Evolutionary conservation across 2,113 vertebrate species (phyloP).

Genomic region (Leiothrix lutea): DNA sequence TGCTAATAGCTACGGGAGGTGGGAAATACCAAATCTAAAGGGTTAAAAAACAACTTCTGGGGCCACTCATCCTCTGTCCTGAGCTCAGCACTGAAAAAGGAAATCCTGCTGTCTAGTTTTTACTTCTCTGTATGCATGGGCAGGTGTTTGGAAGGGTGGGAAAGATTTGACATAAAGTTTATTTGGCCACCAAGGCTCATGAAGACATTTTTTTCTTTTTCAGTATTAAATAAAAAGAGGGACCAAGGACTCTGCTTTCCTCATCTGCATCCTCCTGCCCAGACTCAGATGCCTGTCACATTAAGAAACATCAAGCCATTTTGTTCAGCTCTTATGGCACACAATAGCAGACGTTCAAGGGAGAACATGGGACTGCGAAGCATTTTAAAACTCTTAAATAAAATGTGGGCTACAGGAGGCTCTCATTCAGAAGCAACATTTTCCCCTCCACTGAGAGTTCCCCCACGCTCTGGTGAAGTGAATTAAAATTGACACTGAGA

Average conservation of each 20-base stretch:
- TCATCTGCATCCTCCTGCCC: not conserved
- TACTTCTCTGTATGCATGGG: not conserved
- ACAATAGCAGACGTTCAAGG: not conserved
- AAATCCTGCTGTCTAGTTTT: not conserved
- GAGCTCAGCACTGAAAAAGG: not conserved
- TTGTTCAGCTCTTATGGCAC: not conserved
- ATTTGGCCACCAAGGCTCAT: not conserved
- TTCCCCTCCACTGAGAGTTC: slow-evolving; percentile 34
- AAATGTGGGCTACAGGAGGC: not conserved
- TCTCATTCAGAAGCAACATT: slow-evolving; percentile 26
- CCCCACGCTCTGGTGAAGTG: not conserved
- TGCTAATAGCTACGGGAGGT: not conserved
- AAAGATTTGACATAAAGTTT: not conserved
- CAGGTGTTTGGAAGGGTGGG: not conserved
- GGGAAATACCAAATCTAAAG: not conserved
- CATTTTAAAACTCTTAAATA: slow-evolving; percentile 20
- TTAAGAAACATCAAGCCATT: not conserved
- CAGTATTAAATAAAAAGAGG: not conserved
- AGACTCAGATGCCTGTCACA: not conserved
- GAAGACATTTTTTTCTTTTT: not conserved
- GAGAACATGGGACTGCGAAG: not conserved
- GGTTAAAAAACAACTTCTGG: not conserved
- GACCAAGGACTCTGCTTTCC: not conserved
- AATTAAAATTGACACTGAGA: slow-evolving; percentile 65
- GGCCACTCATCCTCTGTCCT: not conserved